Conservation (phyloP, 2,888 invertebrate genomes). For the Xanthia icteritia region DNA sequence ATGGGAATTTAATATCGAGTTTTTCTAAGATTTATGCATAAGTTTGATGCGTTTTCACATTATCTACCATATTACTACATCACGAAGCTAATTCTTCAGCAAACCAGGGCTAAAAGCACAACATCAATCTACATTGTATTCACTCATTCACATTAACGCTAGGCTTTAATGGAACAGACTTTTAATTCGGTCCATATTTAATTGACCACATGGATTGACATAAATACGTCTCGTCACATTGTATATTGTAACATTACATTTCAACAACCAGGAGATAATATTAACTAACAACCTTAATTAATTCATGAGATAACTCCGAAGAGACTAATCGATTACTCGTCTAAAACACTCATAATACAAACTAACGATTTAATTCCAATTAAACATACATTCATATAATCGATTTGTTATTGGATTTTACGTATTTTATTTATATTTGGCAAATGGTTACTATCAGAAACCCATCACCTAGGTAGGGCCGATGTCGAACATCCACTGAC, state of each 20-base stretch:
- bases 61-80: slow-evolving; percentile 52
- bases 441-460: slow-evolving; percentile 82
- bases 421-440: slow-evolving; percentile 88
- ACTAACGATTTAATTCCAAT: slow-evolving; percentile 72
- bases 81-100: slow-evolving; percentile 55
- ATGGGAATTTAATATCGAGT: slow-evolving; percentile 20
- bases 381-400: slow-evolving; percentile 68
- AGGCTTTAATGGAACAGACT: slow-evolving; percentile 81
- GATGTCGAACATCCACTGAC: slow-evolving; percentile 81
- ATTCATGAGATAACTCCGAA: slow-evolving; percentile 84
- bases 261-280: slow-evolving; percentile 88
- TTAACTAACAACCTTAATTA: slow-evolving; percentile 84
- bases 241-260: slow-evolving; percentile 79
- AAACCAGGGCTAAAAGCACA: slow-evolving; percentile 77
- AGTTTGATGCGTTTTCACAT: slow-evolving; percentile 25
- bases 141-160: slow-evolving; percentile 76
- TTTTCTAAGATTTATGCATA: slow-evolving; percentile 14
- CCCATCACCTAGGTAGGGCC: slow-evolving; percentile 76
- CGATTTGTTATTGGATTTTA: slow-evolving; percentile 77
- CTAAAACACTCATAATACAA: slow-evolving; percentile 79
- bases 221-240: slow-evolving; percentile 77
- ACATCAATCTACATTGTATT: slow-evolving; percentile 71
- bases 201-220: slow-evolving; percentile 88
- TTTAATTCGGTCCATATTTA: slow-evolving; percentile 83
- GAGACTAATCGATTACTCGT: slow-evolving; percentile 77